These are phyloP conservation scores for Sarcophaga peregrina DNA, from an alignment of 1,140 invertebrate species.

Conservation along the genomic window DNA sequence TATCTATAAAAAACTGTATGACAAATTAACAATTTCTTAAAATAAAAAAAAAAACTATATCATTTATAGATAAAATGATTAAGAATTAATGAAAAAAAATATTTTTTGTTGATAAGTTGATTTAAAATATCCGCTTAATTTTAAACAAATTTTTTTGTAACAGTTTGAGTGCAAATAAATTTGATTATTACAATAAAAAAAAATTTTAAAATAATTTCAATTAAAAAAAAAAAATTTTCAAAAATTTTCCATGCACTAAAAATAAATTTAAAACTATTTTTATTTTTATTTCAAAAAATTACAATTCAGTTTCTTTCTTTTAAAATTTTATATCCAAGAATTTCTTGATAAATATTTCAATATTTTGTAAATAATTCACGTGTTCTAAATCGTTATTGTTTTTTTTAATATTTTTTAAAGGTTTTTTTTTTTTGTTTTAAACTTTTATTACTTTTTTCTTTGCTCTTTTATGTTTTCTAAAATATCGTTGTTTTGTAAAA, in stretches of 20 bases:
- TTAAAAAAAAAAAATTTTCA: no score
- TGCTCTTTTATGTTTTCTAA: slow-evolving; percentile 14
- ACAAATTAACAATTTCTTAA: no score
- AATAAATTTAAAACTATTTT: neutral
- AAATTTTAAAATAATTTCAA: neutral
- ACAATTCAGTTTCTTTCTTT: neutral
- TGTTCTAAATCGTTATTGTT: slow-evolving; percentile 16
- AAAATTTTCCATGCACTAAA: neutral
- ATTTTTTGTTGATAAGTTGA: no score
- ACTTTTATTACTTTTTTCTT: neutral
- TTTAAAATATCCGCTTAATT: no score
- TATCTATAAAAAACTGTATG: no score
- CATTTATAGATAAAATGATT: no score
- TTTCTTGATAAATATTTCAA: neutral
- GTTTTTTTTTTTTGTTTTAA: neutral
- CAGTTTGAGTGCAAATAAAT: no score
- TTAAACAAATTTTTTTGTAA: no score
- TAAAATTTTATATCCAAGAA: neutral
- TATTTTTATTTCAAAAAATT: neutral
- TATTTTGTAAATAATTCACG: slow-evolving; percentile 28
- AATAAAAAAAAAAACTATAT: no score
- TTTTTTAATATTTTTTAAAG: neutral
- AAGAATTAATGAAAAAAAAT: no score
- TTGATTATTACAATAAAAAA: no score
- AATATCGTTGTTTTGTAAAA: neutral